Evolutionary conservation across 2,113 vertebrate species (phyloP), one percentile per base, ranked within the genome.

Genomic region (Myocastor coypus): DNA sequence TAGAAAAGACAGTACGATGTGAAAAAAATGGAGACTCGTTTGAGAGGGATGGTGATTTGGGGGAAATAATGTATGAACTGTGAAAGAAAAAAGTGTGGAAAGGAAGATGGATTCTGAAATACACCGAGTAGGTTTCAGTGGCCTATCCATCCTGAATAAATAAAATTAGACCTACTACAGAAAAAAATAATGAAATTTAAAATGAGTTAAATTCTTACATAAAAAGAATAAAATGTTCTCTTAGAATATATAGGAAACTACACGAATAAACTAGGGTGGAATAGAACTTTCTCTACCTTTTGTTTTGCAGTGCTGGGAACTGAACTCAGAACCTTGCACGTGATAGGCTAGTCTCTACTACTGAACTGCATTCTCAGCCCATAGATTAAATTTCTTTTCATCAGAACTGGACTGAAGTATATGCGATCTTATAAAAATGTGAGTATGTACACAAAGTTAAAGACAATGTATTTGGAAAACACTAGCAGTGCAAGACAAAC

Each of bases 171-270:
- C 50, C 32, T 32, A 87, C 77, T 92, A 26, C 91, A 95, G 81
- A 82, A 24, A 89, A 37, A 85, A 86, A 71, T 77, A 92, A 94
- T 71, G 78, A 92, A 61, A 95, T 93, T 92, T 89, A 80, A 94
- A 40, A 20, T 64, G 7, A 42, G 83, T 73, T 71, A 95, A 91
- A 92, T 46, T 37, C 20, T 92, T 91, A 92, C 50, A 55, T 30
- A 71, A 92, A 88, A 55, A 83, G 68, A 84, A 80, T 46, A 87
- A 86, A 81, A 89, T 13, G 83, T 86, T 42, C 24, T 89, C 24
- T 66, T 71, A 93, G 95, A 92, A 84, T 92, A 80, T 84, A 22
- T 80, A 87, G 42, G 57, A 87, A 96, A 88, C 63, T 69, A 89
- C 32, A 69, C 34, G 8, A 37, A 84, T 46, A 52, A 87, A n/a